Base-by-base conservation (phyloP, 2,113 vertebrate genomes). In the Cercopithecus mona region DNA sequence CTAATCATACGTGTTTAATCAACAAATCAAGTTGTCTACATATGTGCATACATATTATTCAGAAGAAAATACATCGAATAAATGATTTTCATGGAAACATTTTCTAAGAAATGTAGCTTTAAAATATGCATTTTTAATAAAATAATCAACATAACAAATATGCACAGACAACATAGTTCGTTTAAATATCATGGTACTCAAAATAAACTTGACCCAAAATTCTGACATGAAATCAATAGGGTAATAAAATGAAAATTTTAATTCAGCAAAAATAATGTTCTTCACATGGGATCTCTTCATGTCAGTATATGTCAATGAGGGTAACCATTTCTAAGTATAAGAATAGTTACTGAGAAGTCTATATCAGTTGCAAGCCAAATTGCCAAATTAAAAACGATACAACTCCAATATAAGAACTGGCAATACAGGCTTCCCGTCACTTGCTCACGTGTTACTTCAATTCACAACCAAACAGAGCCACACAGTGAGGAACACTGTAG, bases 111-210 rank as follows among this genome's bases (percentile, higher is more conserved):
- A 52, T 3, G 2, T 43, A 70, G 10, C 23, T 83, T 94, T 93
- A 87, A 94, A 80, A 50, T 81, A 92, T 48, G 11, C 64, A 43
- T 84, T 87, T 88, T 86, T 86, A 61, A 59, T 4, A 70, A 94
- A 93, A 72, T 80, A 2, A 17, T 79, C 32, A 66, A 85, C 16
- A n/a, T 68, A 22, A 1, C 0, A 43, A 55, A 18, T 81, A 32
- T 23, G 4, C 6, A 81, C 6, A 92, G 52, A 40, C 16, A 88
- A 48, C 8, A 35, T 3, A 70, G 3, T 59, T 94, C 45, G 16
- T 79, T 17, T 48, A 35, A 84, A 50, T 85, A 72, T 12, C 27
- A 82, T 40, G 38, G 10, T 45, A 64, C 68, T 94, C 25, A 38
- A 89, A 96, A 89, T 73, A 85, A 85, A 88, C 3, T 84, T 59